phyloP scores from a whole-genome alignment of 2,113 vertebrate genomes.

The Calidris pugnax region DNA sequence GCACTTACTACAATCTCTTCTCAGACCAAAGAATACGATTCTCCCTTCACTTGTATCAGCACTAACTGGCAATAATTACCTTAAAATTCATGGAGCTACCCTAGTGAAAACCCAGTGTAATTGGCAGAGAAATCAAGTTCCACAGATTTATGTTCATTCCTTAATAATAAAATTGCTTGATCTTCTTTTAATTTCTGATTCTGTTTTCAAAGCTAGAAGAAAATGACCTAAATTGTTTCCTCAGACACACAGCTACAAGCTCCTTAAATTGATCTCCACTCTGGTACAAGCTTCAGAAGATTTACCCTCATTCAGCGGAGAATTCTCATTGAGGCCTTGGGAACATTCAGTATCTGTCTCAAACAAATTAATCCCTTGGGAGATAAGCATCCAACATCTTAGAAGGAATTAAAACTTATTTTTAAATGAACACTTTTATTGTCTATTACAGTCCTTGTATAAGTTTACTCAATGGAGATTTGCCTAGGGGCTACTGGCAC shows the following conservation, averaged over 20 bases:
- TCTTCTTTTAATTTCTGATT: constrained; percentile 4
- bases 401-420: neutral
- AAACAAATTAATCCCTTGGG: neutral
- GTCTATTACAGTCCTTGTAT: neutral
- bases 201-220: neutral
- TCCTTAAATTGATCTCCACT: neutral
- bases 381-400: neutral
- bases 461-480: neutral
- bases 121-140: neutral
- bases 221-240: neutral
- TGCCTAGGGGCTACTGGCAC: neutral
- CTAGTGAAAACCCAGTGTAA: neutral
- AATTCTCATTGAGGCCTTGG: neutral
- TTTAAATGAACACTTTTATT: neutral
- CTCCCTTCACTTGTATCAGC: neutral
- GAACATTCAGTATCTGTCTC: neutral
- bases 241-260: neutral
- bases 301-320: neutral
- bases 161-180: neutral
- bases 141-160: neutral
- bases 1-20: neutral
- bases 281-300: neutral
- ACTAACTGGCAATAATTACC: neutral
- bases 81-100: neutral
- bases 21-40: neutral